Base-by-base conservation (phyloP, 2,113 vertebrate species). In the Onychostoma macrolepis region DNA sequence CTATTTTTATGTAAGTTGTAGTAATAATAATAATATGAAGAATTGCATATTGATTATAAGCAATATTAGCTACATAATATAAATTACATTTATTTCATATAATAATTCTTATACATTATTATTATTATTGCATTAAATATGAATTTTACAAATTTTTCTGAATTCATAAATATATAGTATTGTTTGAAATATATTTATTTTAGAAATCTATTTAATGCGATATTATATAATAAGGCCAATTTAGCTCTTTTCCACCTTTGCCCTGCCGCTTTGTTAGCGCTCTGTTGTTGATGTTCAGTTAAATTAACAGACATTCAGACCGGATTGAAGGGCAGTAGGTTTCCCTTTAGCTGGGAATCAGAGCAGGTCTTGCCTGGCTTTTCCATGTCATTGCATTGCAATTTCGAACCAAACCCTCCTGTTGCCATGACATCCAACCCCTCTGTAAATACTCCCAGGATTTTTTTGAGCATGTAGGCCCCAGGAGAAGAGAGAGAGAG, bases 391-490 rank as follows among this genome's bases (percentile, higher is more conserved):
- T 80, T 83, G 80, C 87, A 91, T 86, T 85, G 84, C 45, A 41
- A 90, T 92, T 92, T 92, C 75, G 79, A 91, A 88, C 86, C 85
- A 93, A 92, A 93, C 88, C 81, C 88, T 87, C 81, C 82, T 83
- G 93, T 94, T 93, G 90, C 91, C 92, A 93, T 94, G 92, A 92
- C 92, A 86, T 90, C 90, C 79, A 86, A 89, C 61, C 89, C 89
- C 83, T 89, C 89, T 89, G 90, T 91, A 93, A 93, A 92, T 90
- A 92, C 90, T 92, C 26, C 69, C 89, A 92, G 89, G 92, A 90
- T 93, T 92, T 71, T 67, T 92, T 91, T 89, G 84, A 90, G 90
- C 82, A 83, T 90, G 9, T 86, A 48, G 75, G 88, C 90, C 91
- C 86, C 78, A 33, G 86, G 82, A 90, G 90, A 71, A 85, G 72